Evolutionary conservation across 2,888 invertebrate species (phyloP).

Genomic region (Dugesia japonica): DNA sequence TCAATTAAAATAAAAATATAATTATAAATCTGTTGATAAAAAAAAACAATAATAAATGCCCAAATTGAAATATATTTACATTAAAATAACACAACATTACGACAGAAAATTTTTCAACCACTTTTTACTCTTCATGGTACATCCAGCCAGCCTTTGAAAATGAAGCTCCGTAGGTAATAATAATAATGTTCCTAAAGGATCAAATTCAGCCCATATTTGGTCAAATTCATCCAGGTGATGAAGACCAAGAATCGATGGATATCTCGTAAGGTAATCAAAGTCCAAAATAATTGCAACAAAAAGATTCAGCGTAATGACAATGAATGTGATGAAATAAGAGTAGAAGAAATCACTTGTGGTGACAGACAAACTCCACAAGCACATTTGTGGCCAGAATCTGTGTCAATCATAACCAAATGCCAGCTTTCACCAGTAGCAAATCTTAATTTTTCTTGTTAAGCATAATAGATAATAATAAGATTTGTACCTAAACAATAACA

Average conservation of each 20-base stretch:
- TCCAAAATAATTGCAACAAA: slow-evolving; percentile 99
- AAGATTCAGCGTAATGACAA: slow-evolving; percentile 98
- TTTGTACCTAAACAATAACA: slow-evolving; percentile 80
- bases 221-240: slow-evolving; percentile 99
- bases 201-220: slow-evolving; percentile 98
- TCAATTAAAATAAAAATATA: too few species aligned
- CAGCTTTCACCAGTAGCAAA: slow-evolving; percentile 98
- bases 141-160: slow-evolving; percentile 76
- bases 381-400: slow-evolving; percentile 65
- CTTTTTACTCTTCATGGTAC: slow-evolving; percentile 96
- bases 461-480: neutral
- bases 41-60: too few species aligned
- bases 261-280: slow-evolving; percentile 96
- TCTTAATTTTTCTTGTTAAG: too few species aligned
- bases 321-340: slow-evolving; percentile 94
- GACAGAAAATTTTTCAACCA: slow-evolving; percentile 98
- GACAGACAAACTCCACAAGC: slow-evolving; percentile 28
- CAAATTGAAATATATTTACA: too few species aligned
- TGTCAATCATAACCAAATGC: slow-evolving; percentile 74
- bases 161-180: neutral
- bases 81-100: too few species aligned
- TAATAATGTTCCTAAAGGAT: slow-evolving; percentile 82
- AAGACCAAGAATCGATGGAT: slow-evolving; percentile 96
- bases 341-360: slow-evolving; percentile 65
- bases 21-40: too few species aligned